Evolutionary conservation across 2,888 invertebrate genomes (phyloP), one percentile per base, ranked within the genome.

Genomic region (Ptychoptera albimana): DNA sequence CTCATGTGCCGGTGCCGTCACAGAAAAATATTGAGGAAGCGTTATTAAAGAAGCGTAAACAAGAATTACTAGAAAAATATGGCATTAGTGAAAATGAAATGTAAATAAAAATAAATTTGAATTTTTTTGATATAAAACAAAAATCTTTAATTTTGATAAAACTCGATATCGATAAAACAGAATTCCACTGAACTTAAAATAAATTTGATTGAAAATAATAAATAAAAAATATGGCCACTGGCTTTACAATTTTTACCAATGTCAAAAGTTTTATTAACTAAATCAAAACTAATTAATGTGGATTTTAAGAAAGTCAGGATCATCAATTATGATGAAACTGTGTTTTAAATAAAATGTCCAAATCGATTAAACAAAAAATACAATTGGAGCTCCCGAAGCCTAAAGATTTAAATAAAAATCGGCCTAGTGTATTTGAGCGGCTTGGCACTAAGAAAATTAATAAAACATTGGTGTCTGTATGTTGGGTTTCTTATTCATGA

Each of bases 11-110:
- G 8, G 91, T 97, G 31, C 96, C 96, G 0, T 83, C 88, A 11
- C 94, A 96, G 63, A 82, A 84, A 63, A 92, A 96, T 61, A 82
- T 97, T 49, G 93, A 94, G 60, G 85, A 86, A 56, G 94, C 94
- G 0, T 68, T 98, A 45, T 69, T 98, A 1, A 74, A 77, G 50
- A 77, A 88, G 56, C 88, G 92, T 63, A 98, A 98, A 63, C 82
- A 83, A 60, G 93, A 96, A 63, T 69, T 98, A 37, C 61, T 97
- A 47, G 82, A 84, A 53, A 83, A 82, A 64, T 94, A 89, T 63
- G 82, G 72, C 1, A 73, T 73, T 48, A 54, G 66, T 54, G 72
- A 71, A 67, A 52, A 53, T 63, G 50, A 69, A 50, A 42, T 41
- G 38, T 39, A 34, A 23, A 6, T 37, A 32, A 35, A 32, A 37